Evolutionary conservation across 2,113 vertebrate genomes (phyloP).

Genomic region (Okapia johnstoni): DNA sequence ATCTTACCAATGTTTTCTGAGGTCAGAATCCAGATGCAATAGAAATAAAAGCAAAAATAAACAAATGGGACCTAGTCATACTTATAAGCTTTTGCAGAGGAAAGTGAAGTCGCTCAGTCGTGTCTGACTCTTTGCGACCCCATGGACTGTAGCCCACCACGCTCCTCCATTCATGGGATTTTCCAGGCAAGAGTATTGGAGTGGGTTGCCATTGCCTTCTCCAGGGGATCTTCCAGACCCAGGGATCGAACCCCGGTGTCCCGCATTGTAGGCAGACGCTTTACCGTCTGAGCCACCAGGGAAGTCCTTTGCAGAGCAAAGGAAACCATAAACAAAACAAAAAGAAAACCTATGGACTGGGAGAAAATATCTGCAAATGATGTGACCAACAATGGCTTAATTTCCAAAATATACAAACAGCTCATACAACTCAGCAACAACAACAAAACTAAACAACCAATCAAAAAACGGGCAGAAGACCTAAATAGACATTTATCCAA

Average conservation of each 20-base stretch:
- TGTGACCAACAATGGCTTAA: neutral
- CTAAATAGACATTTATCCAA: neutral
- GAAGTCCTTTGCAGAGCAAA: neutral
- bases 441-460: neutral
- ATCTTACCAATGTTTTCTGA: neutral
- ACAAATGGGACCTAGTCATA: neutral
- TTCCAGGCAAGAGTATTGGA: neutral
- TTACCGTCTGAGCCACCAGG: neutral
- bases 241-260: neutral
- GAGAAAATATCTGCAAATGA: neutral
- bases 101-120: neutral
- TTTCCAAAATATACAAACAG: neutral
- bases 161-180: neutral
- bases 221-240: fast-evolving
- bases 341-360: neutral
- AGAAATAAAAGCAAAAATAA: neutral
- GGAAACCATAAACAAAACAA: neutral
- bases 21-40: neutral
- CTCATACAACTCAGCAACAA: neutral
- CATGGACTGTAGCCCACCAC: neutral
- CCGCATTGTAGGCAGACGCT: fast-evolving
- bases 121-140: neutral
- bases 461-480: neutral
- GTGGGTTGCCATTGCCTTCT: neutral
- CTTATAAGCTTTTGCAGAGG: neutral